phyloP scores from a whole-genome alignment of 2,888 invertebrate species.

The Bhutanitis thaidina region DNA sequence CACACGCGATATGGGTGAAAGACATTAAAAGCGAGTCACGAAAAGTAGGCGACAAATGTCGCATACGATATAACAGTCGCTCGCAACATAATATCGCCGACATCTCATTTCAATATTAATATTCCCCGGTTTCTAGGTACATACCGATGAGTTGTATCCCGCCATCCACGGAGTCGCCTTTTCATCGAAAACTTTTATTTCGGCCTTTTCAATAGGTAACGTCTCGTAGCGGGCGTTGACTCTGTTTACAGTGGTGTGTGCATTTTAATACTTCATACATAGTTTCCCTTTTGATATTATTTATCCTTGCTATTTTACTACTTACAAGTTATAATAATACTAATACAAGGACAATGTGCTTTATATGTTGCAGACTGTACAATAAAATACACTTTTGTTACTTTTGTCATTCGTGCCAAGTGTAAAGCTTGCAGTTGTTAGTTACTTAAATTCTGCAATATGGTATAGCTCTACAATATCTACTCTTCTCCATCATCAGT shows the following conservation, averaged over 20 bases:
- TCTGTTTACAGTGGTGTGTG: not conserved
- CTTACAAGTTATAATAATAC: not conserved
- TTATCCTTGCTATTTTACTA: not conserved
- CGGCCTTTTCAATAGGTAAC: slow-evolving; percentile 24
- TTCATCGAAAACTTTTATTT: slow-evolving; percentile 32
- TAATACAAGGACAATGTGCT: too few species aligned
- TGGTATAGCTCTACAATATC: too few species aligned
- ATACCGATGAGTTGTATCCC: slow-evolving; percentile 46
- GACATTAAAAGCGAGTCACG: too few species aligned
- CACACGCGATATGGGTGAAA: too few species aligned
- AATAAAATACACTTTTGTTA: too few species aligned
- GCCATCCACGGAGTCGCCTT: slow-evolving; percentile 27
- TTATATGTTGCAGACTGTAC: too few species aligned
- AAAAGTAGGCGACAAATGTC: slow-evolving; percentile 23
- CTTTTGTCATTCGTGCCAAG: too few species aligned
- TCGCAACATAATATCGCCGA: slow-evolving; percentile 35
- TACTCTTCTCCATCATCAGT: too few species aligned
- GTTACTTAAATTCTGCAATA: too few species aligned
- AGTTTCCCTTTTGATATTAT: slow-evolving; percentile 6
- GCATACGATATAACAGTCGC: slow-evolving; percentile 27
- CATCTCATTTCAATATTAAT: slow-evolving; percentile 66
- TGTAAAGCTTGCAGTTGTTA: too few species aligned
- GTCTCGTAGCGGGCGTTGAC: slow-evolving; percentile 26
- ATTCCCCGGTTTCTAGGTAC: slow-evolving; percentile 45
- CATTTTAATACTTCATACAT: slow-evolving; percentile 6